Evolutionary conservation across 2,797 vertebrate species (phyloP), one percentile per base, ranked within the genome.

Genomic region (Thripadectes ignobilis): DNA sequence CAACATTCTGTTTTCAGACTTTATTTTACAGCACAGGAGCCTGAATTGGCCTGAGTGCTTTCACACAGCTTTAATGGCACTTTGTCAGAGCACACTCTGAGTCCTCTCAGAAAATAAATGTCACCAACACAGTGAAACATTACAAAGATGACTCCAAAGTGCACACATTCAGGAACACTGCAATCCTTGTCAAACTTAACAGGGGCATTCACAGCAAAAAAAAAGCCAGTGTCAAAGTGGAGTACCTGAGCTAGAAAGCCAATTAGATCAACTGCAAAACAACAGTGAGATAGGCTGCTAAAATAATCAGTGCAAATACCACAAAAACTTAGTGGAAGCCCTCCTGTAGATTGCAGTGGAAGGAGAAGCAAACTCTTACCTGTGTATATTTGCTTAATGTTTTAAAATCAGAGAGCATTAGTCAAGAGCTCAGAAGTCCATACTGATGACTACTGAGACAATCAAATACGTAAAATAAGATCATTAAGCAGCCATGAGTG

Each of bases 101-200:
- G 38, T 74, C 52, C 57, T 77, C 55, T 83, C 51, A 63, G 48
- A 93, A 71, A 63, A 67, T 38, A 76, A 89, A 78, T 69, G 43
- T 79, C 88, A 79, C 57, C 74, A 52, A 43, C 34, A 80, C 20
- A 77, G 49, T 38, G 65, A 76, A 67, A 91, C 51, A 66, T 91
- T 57, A 76, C 49, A 80, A 85, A 91, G 52, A 49, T 30, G 1
- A 83, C 88, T 95, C 92, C 65, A 72, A 94, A 86, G 93, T 84
- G 67, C 51, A 80, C 21, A 51, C 29, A 39, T 57, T 76, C 29
- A 84, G 34, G 57, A 89, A 78, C 24, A 11, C 20, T 78, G 32
- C 19, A 52, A 12, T 34, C 21, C 55, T 69, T 58, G 49, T 45
- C 36, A 88, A 81, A 80, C 45, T 39, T 73, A 51, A 83, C 32